Evolutionary conservation across 2,888 invertebrate species (phyloP), one percentile per base, ranked within the genome.

Genomic region (Drosophila percnosoma): DNA sequence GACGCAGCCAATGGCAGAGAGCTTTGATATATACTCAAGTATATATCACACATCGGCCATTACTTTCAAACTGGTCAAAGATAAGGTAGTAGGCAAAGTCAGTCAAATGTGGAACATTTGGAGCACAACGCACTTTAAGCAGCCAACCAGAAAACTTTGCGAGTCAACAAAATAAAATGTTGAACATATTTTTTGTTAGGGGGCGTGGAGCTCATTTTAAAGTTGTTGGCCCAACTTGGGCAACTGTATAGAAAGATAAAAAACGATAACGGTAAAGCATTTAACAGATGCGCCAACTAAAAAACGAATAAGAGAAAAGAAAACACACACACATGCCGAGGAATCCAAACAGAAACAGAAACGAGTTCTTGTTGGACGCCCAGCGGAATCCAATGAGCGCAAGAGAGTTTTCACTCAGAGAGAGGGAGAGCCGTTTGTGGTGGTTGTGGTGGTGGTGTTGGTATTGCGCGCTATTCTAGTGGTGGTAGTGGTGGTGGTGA

Each of bases 121-220:
- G 70, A 71, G 52, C 68, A 73, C 61, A 62, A 74, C 81, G 78
- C 78, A 83, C 85, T 90, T 82, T 84, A 87, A 89, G 79, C 80
- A 82, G 70, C 91, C 91, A 91, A 90, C 91, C 90, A 91, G 83
- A 89, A 83, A 78, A 76, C 68, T 63, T 74, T 48, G 29, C 36
- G 60, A 49, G 51, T 49, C 52, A 21, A 54, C 54, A 54, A 54
- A 27, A 54, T 34, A 48, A 49, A 49, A 40, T 27, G 24, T 33
- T 60, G 13, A 21, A 13, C 33, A 34, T 7, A 51, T 36, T 48
- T 34, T 21, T 66, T 60, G 54, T 55, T 54, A 78, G 86, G 42
- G 57, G 57, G 57, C 57, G 87, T 83, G 87, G 87, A 84, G 82
- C 80, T 80, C 66, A 67, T 70, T 80, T 88, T 75, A 80, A 82